A percentile compares a stretch with the other conserved stretches of the same genome.
phyloP scores from a whole-genome alignment of 2,113 vertebrate species.

The Macquaria ambigua region DNA sequence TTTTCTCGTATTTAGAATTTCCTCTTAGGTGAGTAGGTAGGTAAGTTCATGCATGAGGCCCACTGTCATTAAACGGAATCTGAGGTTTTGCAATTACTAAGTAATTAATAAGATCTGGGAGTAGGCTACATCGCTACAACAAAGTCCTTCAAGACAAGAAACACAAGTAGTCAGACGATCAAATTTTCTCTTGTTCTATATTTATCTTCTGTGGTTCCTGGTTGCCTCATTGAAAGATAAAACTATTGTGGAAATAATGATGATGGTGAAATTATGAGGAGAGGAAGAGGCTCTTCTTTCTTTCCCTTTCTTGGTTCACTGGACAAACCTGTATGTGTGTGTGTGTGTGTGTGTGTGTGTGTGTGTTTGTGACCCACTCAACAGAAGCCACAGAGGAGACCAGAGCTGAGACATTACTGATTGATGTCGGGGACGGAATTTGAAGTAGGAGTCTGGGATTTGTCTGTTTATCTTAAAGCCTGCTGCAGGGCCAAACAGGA shows the following conservation, averaged over 20 bases:
- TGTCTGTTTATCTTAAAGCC: not conserved
- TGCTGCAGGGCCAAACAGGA: not conserved
- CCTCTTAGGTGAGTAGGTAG: rapidly evolving
- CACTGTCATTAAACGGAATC: too few relatives aligned
- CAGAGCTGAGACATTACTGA: not conserved
- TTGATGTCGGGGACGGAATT: not conserved
- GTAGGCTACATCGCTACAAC: too few relatives aligned
- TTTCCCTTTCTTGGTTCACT: not conserved
- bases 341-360: too few relatives aligned
- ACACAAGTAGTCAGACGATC: too few relatives aligned
- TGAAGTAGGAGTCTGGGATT: not conserved
- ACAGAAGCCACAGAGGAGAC: not conserved
- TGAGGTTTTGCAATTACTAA: too few relatives aligned
- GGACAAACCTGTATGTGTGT: not conserved
- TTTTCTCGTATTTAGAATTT: too few relatives aligned
- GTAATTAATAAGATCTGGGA: too few relatives aligned
- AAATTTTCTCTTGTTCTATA: not conserved
- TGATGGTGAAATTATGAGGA: not conserved
- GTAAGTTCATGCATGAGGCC: too few relatives aligned
- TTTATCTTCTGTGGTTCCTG: not conserved
- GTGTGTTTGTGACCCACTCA: not conserved
- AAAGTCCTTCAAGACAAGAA: too few relatives aligned
- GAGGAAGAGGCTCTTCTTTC: not conserved
- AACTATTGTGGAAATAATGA: not conserved
- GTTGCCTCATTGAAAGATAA: not conserved